Base-by-base conservation (phyloP, 1,140 invertebrate species). In the Anagrus nilaparvatae region DNA sequence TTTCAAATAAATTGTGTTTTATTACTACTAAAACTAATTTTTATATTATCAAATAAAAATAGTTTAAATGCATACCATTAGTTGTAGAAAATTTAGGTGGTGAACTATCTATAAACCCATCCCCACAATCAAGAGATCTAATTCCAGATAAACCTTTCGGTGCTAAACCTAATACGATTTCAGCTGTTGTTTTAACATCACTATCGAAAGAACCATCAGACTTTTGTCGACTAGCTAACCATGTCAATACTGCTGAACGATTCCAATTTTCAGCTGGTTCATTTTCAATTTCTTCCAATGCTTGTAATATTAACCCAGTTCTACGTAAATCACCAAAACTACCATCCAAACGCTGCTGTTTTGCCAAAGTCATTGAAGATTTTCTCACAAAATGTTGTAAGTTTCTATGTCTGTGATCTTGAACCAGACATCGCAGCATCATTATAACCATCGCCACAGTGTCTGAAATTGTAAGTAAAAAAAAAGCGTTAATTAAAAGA, bases 361-460 rank as follows among this genome's bases (percentile, higher is more conserved):
- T 65, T n/a, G 82, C 83, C 39, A 91, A 61, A 1, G 76, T 77
- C 1, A 79, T 70, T 45, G 84, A 77, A 1, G 84, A 83, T 23
- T 81, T 77, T 4, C 79, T 69, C 10, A 87, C 71, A 51, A 84
- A 85, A 53, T 84, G 82, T 44, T 81, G 76, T 20, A 88, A 62
- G 51, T 84, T 84, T 21, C 83, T 73, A 55, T 86, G 83, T 2
- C 81, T 71, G 53, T 87, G 84, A 49, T 87, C 84, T 46, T 82
- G 83, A n/a, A 84, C 81, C 40, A 88, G 82, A 60, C 87, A 91
- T 37, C 82, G 77, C 38, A 89, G 63, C 0, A 85, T 84, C 59
- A 89, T 63, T 17, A 88, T 80, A 13, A 85, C 82, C 78, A 87
- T 85, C 0, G 84, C 80, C 47, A 87, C 78, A 2, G 86, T 87